Percentiles rank a stretch among this genome's conserved stretches.
These are phyloP conservation scores for Ceryle rudis DNA, from an alignment of 2,797 vertebrate species.

Conservation along the genomic window DNA sequence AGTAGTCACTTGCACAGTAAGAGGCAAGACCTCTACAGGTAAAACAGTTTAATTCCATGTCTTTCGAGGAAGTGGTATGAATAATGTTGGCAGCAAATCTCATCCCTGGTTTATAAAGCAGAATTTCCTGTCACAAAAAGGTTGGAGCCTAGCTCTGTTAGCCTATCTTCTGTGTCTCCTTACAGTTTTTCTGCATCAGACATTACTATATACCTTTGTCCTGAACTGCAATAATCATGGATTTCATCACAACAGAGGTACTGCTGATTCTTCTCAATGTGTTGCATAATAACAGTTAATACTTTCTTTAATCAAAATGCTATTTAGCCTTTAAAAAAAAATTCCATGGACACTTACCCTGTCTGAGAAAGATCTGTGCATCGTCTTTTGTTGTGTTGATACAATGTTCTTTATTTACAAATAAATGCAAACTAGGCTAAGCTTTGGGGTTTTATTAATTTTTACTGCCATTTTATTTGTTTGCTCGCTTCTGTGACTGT, in stretches of 20 bases:
- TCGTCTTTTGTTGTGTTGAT: background rate
- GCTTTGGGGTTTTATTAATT: background rate
- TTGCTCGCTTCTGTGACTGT: accelerated
- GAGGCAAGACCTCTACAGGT: background rate
- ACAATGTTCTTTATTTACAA: background rate
- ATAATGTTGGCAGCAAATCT: background rate
- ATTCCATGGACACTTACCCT: background rate
- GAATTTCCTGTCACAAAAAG: background rate
- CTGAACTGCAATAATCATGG: background rate
- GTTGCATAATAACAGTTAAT: background rate
- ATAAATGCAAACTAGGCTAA: background rate
- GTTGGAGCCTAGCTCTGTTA: background rate
- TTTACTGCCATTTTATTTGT: background rate
- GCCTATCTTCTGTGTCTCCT: background rate
- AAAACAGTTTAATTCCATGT: background rate
- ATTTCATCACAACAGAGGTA: background rate
- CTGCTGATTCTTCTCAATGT: background rate
- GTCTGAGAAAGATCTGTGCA: background rate
- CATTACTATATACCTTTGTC: background rate
- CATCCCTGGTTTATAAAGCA: background rate
- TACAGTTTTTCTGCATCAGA: background rate
- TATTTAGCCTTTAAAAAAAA: background rate
- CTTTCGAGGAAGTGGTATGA: background rate
- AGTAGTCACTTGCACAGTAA: background rate
- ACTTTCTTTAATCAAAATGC: background rate